Evolutionary conservation across 2,888 invertebrate genomes (phyloP), one percentile per base, ranked within the genome.

Genomic region (Strigamia transsilvanica): DNA sequence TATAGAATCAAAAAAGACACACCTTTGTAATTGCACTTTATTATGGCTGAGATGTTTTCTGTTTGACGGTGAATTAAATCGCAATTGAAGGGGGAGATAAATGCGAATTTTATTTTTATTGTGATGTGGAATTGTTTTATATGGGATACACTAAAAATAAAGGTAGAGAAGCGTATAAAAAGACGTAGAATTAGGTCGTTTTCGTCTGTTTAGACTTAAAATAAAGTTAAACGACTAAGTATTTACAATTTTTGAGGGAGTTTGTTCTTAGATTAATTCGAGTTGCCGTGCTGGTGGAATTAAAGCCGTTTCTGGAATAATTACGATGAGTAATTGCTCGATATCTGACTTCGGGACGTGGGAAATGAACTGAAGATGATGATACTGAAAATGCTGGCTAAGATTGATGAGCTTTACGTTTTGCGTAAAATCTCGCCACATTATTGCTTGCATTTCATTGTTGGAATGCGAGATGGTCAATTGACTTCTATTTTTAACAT

Each of bases 281-380:
- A n/a, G 66, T 27, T 66, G 66, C 56, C 56, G 18, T 61, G 61
- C 61, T 18, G 61, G 61, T 61, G 23, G 10, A 66, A 66, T 23
- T 66, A 66, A 66, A 66, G 66, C 15, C 27, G 66, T 66, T 66
- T 66, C 10, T 23, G 66, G 66, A 66, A 66, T 66, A 66, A 66
- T 66, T 66, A 66, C 66, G 66, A 66, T 66, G 66, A 66, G 66
- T 66, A 66, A 66, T 66, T 66, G 66, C 66, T 66, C 66, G 66
- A 9, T 66, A 66, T 23, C 32, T 1, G 27, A 66, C 27, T 12
- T 23, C 10, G 27, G 23, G 66, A 66, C 66, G 66, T 7, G 66
- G 66, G 66, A 66, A 66, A 66, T 66, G 23, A 66, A 66, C 66
- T 66, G 66, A 9, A 66, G 66, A 66, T 6, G 66, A 66, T 66